Percentiles rank a stretch among this genome's conserved stretches.
Conservation (phyloP, 2,888 invertebrate species). For the Spodoptera exigua region DNA sequence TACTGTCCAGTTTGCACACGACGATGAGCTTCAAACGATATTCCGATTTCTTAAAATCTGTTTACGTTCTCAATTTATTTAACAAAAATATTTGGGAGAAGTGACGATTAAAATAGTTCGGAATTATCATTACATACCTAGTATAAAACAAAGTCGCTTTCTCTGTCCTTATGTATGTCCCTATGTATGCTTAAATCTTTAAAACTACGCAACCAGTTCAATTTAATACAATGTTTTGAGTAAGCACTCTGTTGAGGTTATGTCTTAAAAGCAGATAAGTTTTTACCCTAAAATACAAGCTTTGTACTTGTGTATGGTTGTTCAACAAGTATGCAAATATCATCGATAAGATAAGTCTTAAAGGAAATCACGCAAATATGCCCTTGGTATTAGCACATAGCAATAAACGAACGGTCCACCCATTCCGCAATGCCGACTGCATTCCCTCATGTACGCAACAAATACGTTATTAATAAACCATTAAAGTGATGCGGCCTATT, state of each 20-base stretch:
- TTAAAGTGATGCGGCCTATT: conserved; percentile 57
- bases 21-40: conserved; percentile 16
- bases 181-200: no score
- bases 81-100: no score
- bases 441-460: conserved; percentile 48
- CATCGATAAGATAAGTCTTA: not conserved
- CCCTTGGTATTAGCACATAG: conserved; percentile 17
- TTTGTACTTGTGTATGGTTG: not conserved
- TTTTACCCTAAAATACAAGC: no score
- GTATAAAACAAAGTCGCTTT: no score
- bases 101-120: no score
- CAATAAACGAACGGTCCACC: conserved; percentile 30
- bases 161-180: no score
- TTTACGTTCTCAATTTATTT: not conserved
- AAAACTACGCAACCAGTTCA: no score
- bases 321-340: not conserved
- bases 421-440: conserved; percentile 33
- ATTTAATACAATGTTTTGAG: no score
- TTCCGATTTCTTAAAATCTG: conserved; percentile 9
- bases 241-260: not conserved
- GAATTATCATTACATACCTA: not conserved
- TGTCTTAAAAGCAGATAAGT: no score
- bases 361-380: conserved; percentile 16
- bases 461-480: conserved; percentile 59
- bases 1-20: conserved; percentile 32